phyloP scores from a whole-genome alignment of 1,140 invertebrate genomes.

The Centruroides sculpturatus region DNA sequence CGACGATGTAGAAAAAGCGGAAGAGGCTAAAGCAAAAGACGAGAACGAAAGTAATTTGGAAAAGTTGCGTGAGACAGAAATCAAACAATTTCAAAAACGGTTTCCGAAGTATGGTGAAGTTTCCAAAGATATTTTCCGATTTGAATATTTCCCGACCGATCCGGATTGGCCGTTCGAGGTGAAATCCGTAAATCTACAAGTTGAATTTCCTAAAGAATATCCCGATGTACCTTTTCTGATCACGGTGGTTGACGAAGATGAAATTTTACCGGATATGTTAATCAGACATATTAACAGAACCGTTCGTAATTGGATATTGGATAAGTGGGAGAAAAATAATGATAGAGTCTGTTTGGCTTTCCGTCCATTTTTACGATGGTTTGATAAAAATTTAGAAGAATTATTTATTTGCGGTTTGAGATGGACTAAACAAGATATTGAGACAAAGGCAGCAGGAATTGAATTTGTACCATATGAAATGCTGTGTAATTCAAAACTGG shows the following conservation, averaged over 20 bases:
- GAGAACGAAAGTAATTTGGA: no score
- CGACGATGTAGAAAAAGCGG: no score
- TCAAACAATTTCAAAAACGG: conserved; percentile 5
- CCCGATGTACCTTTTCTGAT: not conserved
- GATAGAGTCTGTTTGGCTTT: conserved; percentile 2
- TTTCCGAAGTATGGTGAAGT: not conserved
- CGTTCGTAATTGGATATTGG: conserved; percentile 3
- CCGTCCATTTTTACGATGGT: conserved; percentile 12
- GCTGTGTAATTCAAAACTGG: not conserved
- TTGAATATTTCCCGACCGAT: conserved; percentile 9
- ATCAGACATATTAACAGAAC: conserved; percentile 2
- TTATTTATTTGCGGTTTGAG: conserved; percentile 7
- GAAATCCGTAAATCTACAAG: not conserved
- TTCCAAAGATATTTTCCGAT: not conserved
- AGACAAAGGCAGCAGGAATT: conserved; percentile 5
- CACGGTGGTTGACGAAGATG: not conserved
- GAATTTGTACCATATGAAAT: conserved; percentile 2
- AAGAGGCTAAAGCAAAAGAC: no score
- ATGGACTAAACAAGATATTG: conserved; percentile 2
- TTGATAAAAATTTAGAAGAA: conserved; percentile 11
- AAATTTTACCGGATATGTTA: not conserved
- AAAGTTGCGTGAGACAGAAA: not conserved
- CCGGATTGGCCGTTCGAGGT: conserved; percentile 9
- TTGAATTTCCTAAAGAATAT: conserved; percentile 3
- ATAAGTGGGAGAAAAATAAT: not conserved